Conservation (phyloP, 2,797 vertebrate species). For the Ciconia nigra region DNA sequence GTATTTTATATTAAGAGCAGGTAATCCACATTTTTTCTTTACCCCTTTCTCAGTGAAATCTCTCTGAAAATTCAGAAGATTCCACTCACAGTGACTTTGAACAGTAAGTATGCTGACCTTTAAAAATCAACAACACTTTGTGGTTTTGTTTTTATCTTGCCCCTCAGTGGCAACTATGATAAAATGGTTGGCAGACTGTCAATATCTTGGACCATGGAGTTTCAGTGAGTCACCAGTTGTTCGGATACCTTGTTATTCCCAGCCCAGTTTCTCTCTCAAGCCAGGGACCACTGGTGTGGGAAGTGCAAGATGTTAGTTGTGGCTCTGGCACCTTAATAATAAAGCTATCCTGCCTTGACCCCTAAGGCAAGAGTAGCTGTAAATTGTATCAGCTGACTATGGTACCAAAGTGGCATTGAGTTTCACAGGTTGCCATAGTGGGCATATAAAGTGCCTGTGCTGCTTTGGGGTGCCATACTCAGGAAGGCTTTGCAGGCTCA, state of each 20-base stretch:
- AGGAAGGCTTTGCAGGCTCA: background rate
- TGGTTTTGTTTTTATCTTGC: background rate
- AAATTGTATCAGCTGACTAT: background rate
- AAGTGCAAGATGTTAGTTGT: background rate
- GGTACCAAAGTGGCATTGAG: background rate
- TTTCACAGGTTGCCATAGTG: background rate
- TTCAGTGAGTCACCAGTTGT: background rate
- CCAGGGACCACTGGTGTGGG: background rate
- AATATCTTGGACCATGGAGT: background rate
- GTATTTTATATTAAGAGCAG: background rate
- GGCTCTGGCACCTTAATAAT: background rate
- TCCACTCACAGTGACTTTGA: background rate
- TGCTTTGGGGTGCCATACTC: background rate
- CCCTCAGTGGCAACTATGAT: background rate
- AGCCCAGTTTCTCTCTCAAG: background rate
- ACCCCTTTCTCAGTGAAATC: background rate
- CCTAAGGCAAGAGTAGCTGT: background rate
- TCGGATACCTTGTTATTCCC: background rate
- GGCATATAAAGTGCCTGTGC: background rate
- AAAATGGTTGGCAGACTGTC: background rate
- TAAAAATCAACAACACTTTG: background rate
- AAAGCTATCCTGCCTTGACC: background rate
- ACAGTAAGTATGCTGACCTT: background rate
- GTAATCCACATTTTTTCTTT: background rate
- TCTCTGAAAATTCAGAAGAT: background rate